Base-by-base conservation (phyloP, 2,797 vertebrate genomes). In the Helostoma temminkii region DNA sequence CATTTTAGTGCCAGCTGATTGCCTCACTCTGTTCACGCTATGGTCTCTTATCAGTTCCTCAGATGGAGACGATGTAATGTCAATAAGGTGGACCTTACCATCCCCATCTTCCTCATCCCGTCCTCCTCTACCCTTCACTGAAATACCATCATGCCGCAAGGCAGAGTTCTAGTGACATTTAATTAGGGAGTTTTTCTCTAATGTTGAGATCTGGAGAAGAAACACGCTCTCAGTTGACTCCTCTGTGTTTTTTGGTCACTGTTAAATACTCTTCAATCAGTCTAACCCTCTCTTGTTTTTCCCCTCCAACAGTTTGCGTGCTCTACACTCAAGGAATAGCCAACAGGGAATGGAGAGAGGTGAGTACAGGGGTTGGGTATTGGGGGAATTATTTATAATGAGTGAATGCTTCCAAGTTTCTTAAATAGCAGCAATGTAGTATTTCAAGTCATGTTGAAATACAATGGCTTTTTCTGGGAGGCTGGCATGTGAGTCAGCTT, bases 311-410 rank as follows among this genome's bases (percentile, higher is more conserved):
- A 99, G 98, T 99, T 87, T 99, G 98, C 85, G 96, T 98, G 88
- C 95, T 99, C 80, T 99, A 98, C 90, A 95, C 93, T 47, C 97
- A 99, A 95, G 96, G 95, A 78, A 93, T 98, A 82, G 96, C 95
- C 84, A 97, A 95, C 93, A 96, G 96, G 86, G 97, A 99, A 84
- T 99, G 98, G 98, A 95, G 96, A 94, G 98, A 99, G 96, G 97
- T 99, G 95, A 95, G 96, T 86, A 39, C 28, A 39, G 6, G 32
- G 12, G 3, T 32, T 22, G 3, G 41, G 30, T 6, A 43, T 18
- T 34, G 55, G 21, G 30, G 36, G 41, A n/a, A 22, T 52, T 6
- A 34, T 74, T 55, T 46, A 49, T 46, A 37, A 52, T 15, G 28
- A 49, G n/a, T 6, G 21, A 64, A 5, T 24, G 32, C 37, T 55